A percentile compares a stretch with the other conserved stretches of the same genome.
These are phyloP conservation scores for Sinosuthora webbiana DNA, from an alignment of 2,113 vertebrate species.

Conservation along the genomic window DNA sequence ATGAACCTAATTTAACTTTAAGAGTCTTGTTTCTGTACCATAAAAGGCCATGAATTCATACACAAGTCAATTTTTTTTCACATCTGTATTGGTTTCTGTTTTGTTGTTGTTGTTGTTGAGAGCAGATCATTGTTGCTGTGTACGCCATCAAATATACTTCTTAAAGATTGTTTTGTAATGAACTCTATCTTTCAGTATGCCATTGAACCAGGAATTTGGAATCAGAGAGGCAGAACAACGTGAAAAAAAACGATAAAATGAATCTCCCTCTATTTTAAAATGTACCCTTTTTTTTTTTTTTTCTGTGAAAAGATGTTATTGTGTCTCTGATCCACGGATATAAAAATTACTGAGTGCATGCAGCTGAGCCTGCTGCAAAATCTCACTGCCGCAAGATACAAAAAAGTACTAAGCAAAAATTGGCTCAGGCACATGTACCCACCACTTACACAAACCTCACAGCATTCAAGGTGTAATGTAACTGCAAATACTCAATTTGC, in stretches of 20 bases:
- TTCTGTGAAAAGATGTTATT: slow-evolving; percentile 23
- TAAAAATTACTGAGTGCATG: background rate
- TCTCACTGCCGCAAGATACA: background rate
- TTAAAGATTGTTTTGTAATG: slow-evolving; percentile 62
- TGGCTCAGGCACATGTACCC: background rate
- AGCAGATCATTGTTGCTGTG: background rate
- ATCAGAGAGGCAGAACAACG: slow-evolving; percentile 30
- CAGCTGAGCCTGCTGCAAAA: background rate
- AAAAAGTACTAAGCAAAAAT: background rate
- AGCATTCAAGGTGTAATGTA: background rate
- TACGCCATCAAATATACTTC: slow-evolving; percentile 44
- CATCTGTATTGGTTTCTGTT: slow-evolving; percentile 11
- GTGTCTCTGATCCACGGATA: background rate
- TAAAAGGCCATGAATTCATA: slow-evolving; percentile 29
- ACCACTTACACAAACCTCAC: background rate
- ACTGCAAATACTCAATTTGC: background rate
- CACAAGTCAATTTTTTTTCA: background rate
- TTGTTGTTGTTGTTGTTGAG: slow-evolving; percentile 16
- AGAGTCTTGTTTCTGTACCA: slow-evolving; percentile 17
- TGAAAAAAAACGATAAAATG: slow-evolving; percentile 41
- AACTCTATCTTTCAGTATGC: slow-evolving; percentile 49
- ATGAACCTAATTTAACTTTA: slow-evolving; percentile 38
- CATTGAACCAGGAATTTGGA: slow-evolving; percentile 53
- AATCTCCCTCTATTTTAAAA: slow-evolving; percentile 42
- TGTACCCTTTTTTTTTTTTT: background rate